Base-by-base conservation (phyloP, 2,797 vertebrate genomes). In the Luscinia luscinia region DNA sequence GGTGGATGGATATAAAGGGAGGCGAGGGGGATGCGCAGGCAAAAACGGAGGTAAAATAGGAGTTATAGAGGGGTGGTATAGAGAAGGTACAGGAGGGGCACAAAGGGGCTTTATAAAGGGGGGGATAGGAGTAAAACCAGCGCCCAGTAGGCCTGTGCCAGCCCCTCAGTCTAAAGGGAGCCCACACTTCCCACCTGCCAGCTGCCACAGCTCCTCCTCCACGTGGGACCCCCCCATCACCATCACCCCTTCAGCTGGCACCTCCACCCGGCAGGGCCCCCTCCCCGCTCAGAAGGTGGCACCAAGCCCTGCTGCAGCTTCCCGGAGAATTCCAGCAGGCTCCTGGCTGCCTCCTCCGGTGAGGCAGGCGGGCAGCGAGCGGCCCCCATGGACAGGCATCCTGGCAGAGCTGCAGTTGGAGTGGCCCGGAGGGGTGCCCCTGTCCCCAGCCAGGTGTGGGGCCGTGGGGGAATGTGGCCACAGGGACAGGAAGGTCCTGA, bases 11-110 rank as follows among this genome's bases (percentile, higher is more conserved):
- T 40, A 32, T 41, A 67, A 52, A 59, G 34, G 12, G 8, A 4
- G 6, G 8, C 3, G 4, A 23, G 19, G 38, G 24, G 21, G 8
- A 34, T 5, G 18, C 2, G 1, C 45, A 16, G 19, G 26, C 41
- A 61, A 61, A 59, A 41, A 54, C 21, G n/a, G 16, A 4, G 4
- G 9, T 15, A 15, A 54, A 54, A 6, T 1, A 73, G 12, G 6
- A 11, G 15, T 27, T 67, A 32, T 11, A 23, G 22, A 41, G 13
- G 4, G 1, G 12, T 3, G 15, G 22, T 36, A n/a, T 62, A 43
- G 41, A 28, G 22, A 30, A 23, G 5, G 19, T 13, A 27, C 18
- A 46, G 36, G 26, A 0, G 0, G 20, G 36, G 11, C 55, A 69
- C 19, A 43, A 62, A 62, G 32, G 8, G 20, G 9, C 9, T 58